These are phyloP conservation scores for Drosophila insularis DNA, from an alignment of 1,140 invertebrate genomes.

Conservation along the genomic window DNA sequence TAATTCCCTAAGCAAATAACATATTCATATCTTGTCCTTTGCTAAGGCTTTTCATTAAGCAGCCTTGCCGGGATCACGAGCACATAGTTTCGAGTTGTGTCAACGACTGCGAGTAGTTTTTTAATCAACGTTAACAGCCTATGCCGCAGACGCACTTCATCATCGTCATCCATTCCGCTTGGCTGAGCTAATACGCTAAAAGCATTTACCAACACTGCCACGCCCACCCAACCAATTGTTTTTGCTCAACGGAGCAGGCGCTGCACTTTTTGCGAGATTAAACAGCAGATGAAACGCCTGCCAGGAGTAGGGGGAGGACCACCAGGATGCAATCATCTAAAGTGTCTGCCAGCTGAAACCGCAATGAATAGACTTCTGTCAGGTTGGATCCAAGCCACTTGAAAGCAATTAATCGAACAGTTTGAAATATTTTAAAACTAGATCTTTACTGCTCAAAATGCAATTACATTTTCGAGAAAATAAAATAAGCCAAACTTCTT, in stretches of 20 bases:
- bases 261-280: conserved; percentile 61
- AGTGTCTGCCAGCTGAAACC: conserved; percentile 47
- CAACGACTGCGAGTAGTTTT: conserved; percentile 52
- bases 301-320: not conserved
- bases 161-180: conserved; percentile 42
- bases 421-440: conserved; percentile 9
- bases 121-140: conserved; percentile 72
- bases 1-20: conserved; percentile 78
- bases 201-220: conserved; percentile 70
- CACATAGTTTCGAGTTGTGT: conserved; percentile 26
- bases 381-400: conserved; percentile 32
- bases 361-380: conserved; percentile 40
- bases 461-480: not conserved
- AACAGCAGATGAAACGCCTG: conserved; percentile 23
- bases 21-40: conserved; percentile 72
- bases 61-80: not conserved
- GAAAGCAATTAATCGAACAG: conserved; percentile 40
- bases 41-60: conserved; percentile 4
- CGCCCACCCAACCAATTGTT: conserved; percentile 50
- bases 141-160: conserved; percentile 14
- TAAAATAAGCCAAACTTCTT: not conserved
- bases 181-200: conserved; percentile 54
- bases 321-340: conserved; percentile 62
- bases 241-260: conserved; percentile 48
- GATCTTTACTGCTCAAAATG: not conserved